phyloP scores from a whole-genome alignment of 2,113 vertebrate species.

The Pelusios castaneus region DNA sequence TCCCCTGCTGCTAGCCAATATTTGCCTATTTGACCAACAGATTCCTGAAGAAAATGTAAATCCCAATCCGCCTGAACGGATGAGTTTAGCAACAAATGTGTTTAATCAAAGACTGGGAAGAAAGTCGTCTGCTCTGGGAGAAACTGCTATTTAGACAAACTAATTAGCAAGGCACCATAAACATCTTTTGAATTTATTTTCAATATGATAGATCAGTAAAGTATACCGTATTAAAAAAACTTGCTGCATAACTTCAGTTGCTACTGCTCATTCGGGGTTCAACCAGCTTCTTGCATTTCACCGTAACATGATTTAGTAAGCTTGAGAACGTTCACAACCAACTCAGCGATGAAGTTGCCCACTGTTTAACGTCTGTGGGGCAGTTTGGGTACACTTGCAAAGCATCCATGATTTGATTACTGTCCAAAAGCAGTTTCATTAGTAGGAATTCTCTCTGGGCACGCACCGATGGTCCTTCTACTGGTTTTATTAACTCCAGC shows the following conservation, averaged over 20 bases:
- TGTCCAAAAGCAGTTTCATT: slow-evolving; percentile 90
- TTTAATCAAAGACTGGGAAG: background rate
- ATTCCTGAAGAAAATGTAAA: background rate
- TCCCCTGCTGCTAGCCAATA: background rate
- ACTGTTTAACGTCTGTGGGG: slow-evolving; percentile 92
- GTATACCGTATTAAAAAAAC: background rate
- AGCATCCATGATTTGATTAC: slow-evolving; percentile 91
- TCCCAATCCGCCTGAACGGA: background rate
- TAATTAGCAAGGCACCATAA: background rate
- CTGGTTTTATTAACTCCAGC: slow-evolving; percentile 88
- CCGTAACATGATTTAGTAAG: rapidly evolving
- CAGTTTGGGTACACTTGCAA: slow-evolving; percentile 95
- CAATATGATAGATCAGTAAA: background rate
- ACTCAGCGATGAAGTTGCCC: slow-evolving; percentile 88
- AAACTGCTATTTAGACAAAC: background rate
- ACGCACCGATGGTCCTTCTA: slow-evolving; percentile 80
- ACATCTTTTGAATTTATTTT: background rate
- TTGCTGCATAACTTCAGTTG: background rate
- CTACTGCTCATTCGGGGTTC: background rate
- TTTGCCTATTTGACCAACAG: no score
- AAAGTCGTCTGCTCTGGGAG: background rate
- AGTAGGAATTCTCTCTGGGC: slow-evolving; percentile 89
- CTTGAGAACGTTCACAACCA: slow-evolving; percentile 59
- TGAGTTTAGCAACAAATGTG: background rate
- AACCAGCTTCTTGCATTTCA: background rate